Conservation (phyloP, 1,140 invertebrate genomes). For the Pseudomyrmex concolor region DNA sequence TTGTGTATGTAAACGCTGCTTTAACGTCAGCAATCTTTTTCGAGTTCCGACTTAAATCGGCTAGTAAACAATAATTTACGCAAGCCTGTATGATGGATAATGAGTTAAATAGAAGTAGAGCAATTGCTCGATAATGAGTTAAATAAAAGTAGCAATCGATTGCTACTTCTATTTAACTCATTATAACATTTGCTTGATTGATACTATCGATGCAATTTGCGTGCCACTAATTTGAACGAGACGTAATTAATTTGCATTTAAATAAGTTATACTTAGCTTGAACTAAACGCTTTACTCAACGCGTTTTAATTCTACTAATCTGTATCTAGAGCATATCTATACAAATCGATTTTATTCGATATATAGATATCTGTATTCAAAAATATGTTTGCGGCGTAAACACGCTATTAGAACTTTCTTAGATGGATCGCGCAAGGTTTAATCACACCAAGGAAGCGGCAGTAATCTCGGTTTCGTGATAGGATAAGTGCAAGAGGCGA, state of each 20-base stretch:
- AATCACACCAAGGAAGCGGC: conserved; percentile 26
- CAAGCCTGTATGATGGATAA: neutral
- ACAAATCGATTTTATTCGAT: neutral
- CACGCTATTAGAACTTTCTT: conserved; percentile 34
- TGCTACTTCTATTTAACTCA: too few species aligned
- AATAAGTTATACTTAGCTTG: too few species aligned
- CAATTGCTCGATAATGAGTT: neutral
- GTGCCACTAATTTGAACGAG: too few species aligned
- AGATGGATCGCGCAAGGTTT: conserved; percentile 37
- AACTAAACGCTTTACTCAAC: too few species aligned
- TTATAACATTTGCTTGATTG: too few species aligned
- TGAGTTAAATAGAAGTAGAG: too few species aligned
- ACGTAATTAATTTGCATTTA: too few species aligned
- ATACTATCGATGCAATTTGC: too few species aligned
- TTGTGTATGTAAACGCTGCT: too few species aligned
- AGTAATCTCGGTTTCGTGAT: conserved; percentile 32
- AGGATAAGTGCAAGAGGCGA: conserved; percentile 36
- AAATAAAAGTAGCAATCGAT: too few species aligned
- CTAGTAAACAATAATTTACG: conserved; percentile 18
- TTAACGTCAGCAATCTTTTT: neutral
- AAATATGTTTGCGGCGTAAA: conserved; percentile 28
- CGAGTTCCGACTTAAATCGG: conserved; percentile 10
- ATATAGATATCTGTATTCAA: neutral
- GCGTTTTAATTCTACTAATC: too few species aligned
- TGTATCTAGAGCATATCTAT: too few species aligned